Base-by-base conservation (phyloP, 2,113 vertebrate species). In the Mus spicilegus region DNA sequence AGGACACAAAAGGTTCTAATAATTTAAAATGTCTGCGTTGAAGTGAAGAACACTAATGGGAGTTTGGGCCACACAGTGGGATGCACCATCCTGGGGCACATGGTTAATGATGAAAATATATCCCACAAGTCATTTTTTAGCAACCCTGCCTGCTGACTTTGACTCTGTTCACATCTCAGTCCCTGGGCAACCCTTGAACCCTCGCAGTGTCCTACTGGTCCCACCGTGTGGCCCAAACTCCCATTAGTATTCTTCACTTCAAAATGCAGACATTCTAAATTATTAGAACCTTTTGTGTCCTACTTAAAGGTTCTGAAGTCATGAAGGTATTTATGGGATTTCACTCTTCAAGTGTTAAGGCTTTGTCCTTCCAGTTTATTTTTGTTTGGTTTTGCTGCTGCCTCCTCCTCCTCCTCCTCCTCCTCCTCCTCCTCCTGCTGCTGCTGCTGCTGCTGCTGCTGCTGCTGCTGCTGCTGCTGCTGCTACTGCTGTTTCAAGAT, bases 41-140 rank as follows among this genome's bases (percentile, higher is more conserved):
- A 91, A 49, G 91, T 51, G 75, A 87, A 89, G 42, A 84, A 49
- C 49, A 80, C 82, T 67, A 58, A 69, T 63, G 42, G 58, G 85
- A 46, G 10, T 90, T 93, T 75, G 61, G 56, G 42, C 26, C 84
- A 22, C 14, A 28, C 16, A 16, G 63, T 69, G 49, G 75, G 19
- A 26, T 26, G 13, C 99, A 99, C 90, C 99, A 98, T 97, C 99
- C 99, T 76, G 99, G 99, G 46, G 99, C 99, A 96, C 99, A 99
- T 96, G 99, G 99, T 96, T 99, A 98, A 98, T 99, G 99, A 89
- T 98, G 99, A n/a, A 26, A 81, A 99, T 99, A 91, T 99, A 99
- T 97, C 99, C 99, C 42, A 99, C 99, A 97, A 99, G 96, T 98
- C 99, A 99, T 98, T 99, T 99, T 98, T 99, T 99, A 98, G 99